Base-by-base conservation (phyloP, 2,113 vertebrate species). In the Theristicus caerulescens region DNA sequence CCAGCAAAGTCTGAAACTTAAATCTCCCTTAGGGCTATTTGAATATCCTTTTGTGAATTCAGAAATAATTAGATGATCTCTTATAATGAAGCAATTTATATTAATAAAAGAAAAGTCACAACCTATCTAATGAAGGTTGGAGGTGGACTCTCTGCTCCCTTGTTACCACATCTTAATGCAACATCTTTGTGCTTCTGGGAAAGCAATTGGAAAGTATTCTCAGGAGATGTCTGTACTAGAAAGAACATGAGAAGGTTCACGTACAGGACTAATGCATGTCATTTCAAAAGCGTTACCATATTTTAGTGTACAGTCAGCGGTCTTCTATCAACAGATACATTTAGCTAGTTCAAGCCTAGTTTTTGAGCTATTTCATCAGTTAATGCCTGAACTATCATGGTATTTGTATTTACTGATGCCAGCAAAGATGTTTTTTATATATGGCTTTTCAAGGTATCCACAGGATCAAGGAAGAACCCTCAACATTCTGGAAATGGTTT, bases 61-160 rank as follows among this genome's bases (percentile, higher is more conserved):
- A 95, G 92, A 97, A 98, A 97, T 98, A 97, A 98, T 98, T 97
- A 97, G 81, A 93, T 95, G 79, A 97, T 98, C 61, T 96, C 83
- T 94, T 96, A 94, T 97, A 97, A 96, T 97, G 95, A 95, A 95
- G 86, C 54, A 96, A 97, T 97, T 98, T 96, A 95, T 96, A 97
- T 97, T 94, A 97, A 96, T 90, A 95, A 95, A 94, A 96, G 59
- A 89, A 92, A 88, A 95, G 81, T 82, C 86, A 72, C 94, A 96
- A 83, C 29, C 89, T 96, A 94, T 85, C 66, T 95, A 95, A 94
- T 94, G 94, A 95, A 96, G 92, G 91, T 49, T 91, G 82, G 74
- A 94, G 66, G 54, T 94, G 73, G 62, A 82, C 38, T 89, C 16
- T 93, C 32, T 77, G 7, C 40, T 97, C 95, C 82, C 93, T 94